These are phyloP conservation scores for Drosophila equinoxialis DNA, from an alignment of 1,140 invertebrate species.

Conservation along the genomic window DNA sequence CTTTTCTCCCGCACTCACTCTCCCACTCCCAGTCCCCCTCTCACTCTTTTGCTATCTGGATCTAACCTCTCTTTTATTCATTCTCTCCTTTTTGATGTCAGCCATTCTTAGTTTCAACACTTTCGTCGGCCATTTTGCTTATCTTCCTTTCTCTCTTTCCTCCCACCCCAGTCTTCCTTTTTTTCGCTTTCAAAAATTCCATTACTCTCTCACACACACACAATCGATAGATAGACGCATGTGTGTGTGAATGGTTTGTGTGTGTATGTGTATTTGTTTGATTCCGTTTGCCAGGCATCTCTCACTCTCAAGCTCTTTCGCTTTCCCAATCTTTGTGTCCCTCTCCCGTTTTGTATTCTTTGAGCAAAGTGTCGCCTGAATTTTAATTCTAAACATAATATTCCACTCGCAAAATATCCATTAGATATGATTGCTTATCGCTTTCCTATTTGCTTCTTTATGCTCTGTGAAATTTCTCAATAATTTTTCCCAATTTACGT, in stretches of 20 bases:
- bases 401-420: constrained; percentile 67
- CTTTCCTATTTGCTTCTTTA: constrained; percentile 38
- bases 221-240: constrained; percentile 38
- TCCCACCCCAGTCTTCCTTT: neutral
- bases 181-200: constrained; percentile 63
- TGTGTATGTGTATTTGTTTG: constrained; percentile 42
- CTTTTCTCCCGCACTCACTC: neutral
- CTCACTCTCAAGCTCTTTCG: constrained; percentile 19
- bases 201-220: constrained; percentile 54
- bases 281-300: constrained; percentile 29
- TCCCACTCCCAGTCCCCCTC: constrained; percentile 2
- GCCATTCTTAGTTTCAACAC: constrained; percentile 65
- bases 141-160: neutral
- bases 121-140: constrained; percentile 78
- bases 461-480: constrained; percentile 26
- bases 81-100: constrained; percentile 29
- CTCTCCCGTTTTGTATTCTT: constrained; percentile 6
- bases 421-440: constrained; percentile 56
- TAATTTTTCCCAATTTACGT: constrained; percentile 16
- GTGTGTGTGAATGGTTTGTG: constrained; percentile 23
- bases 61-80: neutral
- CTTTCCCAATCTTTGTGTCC: neutral
- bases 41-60: neutral
- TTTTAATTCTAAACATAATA: constrained; percentile 73
- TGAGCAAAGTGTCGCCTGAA: constrained; percentile 46